Conservation (phyloP, 2,888 invertebrate species). For the Nemoura dubitans region DNA sequence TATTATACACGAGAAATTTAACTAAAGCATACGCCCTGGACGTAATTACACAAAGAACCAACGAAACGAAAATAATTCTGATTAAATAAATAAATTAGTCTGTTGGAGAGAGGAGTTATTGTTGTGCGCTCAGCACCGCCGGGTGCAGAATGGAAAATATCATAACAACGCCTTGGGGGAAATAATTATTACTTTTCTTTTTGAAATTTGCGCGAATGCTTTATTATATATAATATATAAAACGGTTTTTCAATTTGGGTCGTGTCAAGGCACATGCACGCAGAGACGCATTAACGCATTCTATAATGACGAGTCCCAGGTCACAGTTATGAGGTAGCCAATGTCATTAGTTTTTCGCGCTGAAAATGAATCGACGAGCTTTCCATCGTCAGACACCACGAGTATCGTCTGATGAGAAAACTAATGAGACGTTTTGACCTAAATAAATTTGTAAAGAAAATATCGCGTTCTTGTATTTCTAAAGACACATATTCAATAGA, state of each 20-base stretch:
- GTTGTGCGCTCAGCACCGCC: neutral
- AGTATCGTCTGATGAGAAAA: neutral
- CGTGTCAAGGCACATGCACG: no score
- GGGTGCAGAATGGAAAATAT: neutral
- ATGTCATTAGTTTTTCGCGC: neutral
- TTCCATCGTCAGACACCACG: neutral
- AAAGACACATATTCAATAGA: neutral
- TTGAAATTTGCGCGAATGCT: neutral
- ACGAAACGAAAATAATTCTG: neutral
- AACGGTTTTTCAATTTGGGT: no score
- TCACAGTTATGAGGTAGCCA: neutral
- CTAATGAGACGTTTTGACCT: slow-evolving; percentile 9
- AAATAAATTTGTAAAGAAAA: neutral
- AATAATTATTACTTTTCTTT: neutral
- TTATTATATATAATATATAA: no score
- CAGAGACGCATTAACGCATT: neutral
- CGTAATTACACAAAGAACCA: neutral
- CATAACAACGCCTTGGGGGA: neutral
- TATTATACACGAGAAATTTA: neutral
- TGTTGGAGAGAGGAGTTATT: neutral
- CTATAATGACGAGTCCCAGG: neutral
- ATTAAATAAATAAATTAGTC: neutral
- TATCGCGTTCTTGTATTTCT: neutral
- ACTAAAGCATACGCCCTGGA: neutral
- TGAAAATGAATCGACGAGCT: neutral